Evolutionary conservation across 2,797 vertebrate species (phyloP), one percentile per base, ranked within the genome.

Genomic region (Gymnothorax javanicus): DNA sequence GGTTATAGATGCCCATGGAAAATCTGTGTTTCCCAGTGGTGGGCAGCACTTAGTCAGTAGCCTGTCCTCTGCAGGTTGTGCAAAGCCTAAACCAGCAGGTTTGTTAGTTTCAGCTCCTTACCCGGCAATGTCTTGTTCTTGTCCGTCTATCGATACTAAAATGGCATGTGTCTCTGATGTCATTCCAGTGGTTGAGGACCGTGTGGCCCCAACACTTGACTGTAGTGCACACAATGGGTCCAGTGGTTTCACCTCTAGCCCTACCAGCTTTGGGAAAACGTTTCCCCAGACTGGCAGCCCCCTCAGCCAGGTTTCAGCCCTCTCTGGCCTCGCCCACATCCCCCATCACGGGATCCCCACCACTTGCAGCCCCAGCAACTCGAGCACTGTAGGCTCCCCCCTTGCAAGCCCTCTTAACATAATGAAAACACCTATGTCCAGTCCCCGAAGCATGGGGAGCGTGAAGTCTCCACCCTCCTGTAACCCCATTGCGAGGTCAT

Each of bases 351-450:
- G 96, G 91, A 96, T 97, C 89, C 97, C 98, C 87, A 95, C 96
- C 92, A 95, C 97, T 50, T 98, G 98, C 94, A 99, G 98, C 94
- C 98, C 99, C 0, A 95, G 96, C 0, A 97, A 98, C 3, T 94
- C 97, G 82, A 98, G 97, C 94, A 97, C 96, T 0, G 96, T 98
- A 27, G 97, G 97, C 57, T 99, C 99, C 43, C 98, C 98, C 9
- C 96, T 99, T 87, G 97, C 97, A 87, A 99, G 98, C 92, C 98
- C 98, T 0, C 94, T 97, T 89, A 98, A 97, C 93, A 95, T 97
- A 93, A 98, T 99, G 97, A 97, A 97, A 93, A 99, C 98, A 73
- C 96, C 98, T 25, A 97, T 98, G 90, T 99, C 98, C 90, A 99
- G 98, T 89, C 98, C 98, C 0, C 95, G 97, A 9, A 98, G 97